phyloP scores from a whole-genome alignment of 92 coral and sea anemone genomes.

The Umimayanthus chanpuru region DNA sequence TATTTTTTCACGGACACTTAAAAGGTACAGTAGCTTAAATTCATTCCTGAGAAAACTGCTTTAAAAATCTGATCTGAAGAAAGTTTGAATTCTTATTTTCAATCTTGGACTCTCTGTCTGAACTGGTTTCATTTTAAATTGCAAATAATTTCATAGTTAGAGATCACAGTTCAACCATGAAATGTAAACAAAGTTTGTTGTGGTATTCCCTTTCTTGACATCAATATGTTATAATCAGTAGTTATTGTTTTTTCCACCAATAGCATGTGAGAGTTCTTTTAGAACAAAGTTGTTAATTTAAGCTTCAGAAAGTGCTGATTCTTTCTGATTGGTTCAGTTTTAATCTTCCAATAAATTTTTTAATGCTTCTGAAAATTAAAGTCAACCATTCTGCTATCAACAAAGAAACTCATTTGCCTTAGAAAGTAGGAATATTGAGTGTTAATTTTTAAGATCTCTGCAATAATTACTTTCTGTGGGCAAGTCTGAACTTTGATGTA shows the following conservation, averaged over 20 bases:
- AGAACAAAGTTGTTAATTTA: conserved; percentile 4
- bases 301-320: neutral
- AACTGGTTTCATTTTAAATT: neutral
- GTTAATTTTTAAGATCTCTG: neutral
- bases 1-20: neutral
- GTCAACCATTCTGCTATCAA: neutral
- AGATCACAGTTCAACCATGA: conserved; percentile 5
- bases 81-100: neutral
- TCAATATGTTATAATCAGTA: neutral
- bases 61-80: no score
- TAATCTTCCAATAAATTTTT: conserved; percentile 4
- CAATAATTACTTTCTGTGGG: neutral
- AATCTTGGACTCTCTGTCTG: neutral
- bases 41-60: no score
- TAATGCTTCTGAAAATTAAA: neutral
- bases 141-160: neutral
- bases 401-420: neutral
- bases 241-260: neutral
- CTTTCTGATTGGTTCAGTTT: conserved; percentile 19
- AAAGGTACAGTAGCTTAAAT: neutral
- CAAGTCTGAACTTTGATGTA: neutral
- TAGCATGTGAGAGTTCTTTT: neutral
- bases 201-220: neutral
- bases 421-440: neutral
- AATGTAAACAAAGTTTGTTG: neutral